phyloP scores from a whole-genome alignment of 2,113 vertebrate genomes.

The Bubalus kerabau region DNA sequence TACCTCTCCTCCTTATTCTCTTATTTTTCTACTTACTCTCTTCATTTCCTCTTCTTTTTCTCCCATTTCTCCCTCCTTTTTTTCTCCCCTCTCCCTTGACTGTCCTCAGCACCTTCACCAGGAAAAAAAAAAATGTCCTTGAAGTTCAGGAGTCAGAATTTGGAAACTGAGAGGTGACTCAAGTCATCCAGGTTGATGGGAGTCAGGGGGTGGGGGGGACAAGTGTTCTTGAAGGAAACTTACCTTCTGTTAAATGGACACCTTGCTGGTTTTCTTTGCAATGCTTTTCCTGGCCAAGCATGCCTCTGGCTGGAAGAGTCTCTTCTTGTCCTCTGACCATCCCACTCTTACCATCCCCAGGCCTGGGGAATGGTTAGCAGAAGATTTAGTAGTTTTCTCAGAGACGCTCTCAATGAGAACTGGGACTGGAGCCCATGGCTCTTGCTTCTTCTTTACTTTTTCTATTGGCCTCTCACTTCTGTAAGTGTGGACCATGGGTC shows the following conservation, averaged over 20 bases:
- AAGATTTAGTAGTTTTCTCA: not conserved
- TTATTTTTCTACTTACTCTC: not conserved
- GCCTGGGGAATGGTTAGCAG: not conserved
- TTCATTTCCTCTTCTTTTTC: not conserved
- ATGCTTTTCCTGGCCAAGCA: not conserved
- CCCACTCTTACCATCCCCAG: not conserved
- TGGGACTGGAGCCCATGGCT: not conserved
- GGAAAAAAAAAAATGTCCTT: not conserved
- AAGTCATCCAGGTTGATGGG: not conserved
- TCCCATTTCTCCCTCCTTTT: not conserved
- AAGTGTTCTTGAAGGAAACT: not conserved
- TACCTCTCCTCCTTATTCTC: not conserved
- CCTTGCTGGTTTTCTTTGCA: not conserved
- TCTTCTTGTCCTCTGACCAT: not conserved
- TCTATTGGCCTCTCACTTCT: not conserved
- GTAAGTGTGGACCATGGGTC: not conserved
- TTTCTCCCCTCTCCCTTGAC: not conserved
- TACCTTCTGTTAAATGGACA: not conserved
- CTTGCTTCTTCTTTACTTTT: slow-evolving; percentile 9
- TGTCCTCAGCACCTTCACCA: not conserved
- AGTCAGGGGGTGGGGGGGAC: too few relatives aligned
- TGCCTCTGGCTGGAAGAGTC: not conserved
- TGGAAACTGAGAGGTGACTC: not conserved
- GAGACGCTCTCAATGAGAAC: not conserved
- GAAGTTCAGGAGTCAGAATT: not conserved